Base-by-base conservation (phyloP, 1,140 invertebrate genomes). In the Potamilus streckersoni region DNA sequence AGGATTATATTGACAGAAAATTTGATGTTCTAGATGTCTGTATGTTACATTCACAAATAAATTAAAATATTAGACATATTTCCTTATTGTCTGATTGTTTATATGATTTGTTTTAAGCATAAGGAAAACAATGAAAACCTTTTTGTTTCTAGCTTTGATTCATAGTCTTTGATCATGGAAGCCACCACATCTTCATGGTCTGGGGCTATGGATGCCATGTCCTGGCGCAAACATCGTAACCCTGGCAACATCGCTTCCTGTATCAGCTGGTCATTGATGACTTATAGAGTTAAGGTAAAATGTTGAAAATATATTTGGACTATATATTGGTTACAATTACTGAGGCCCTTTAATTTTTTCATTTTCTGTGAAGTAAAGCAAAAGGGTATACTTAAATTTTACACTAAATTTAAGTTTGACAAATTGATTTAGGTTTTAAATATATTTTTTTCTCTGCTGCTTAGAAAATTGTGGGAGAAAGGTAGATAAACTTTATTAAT, bases 161-260 rank as follows among this genome's bases (percentile, higher is more conserved):
- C 87, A 73, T 90, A 89, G 69, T 90, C 90, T 68, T 85, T 81
- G 19, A 90, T 88, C 87, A 91, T 90, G 64, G 85, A 88, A 14
- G 74, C 70, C 3, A 91, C 87, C 15, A 89, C 84, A 62, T 90
- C 87, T 65, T 86, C 88, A 65, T 87, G 87, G 60, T 90, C 89
- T 13, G 86, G 86, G 23, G 86, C 87, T 19, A 90, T 81, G 55
- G 82, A 67, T 63, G 86, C 84, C 79, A 91, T 83, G 72, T 90
- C 89, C 57, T 84, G 80, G 57, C 83, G 82, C 61, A 91, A 79
- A 83, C 87, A 90, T 13, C 85, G 76, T 69, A 91, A 74, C 1
- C 90, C 90, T 65, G 90, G 90, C 63, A 91, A 77, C 83, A 91
- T 85, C 13, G 87, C 85, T 80, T 90, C 89, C 61, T 84, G 79